These are phyloP conservation scores for Yoshiicerus persimilis DNA, from an alignment of 1,140 invertebrate species.

Conservation along the genomic window DNA sequence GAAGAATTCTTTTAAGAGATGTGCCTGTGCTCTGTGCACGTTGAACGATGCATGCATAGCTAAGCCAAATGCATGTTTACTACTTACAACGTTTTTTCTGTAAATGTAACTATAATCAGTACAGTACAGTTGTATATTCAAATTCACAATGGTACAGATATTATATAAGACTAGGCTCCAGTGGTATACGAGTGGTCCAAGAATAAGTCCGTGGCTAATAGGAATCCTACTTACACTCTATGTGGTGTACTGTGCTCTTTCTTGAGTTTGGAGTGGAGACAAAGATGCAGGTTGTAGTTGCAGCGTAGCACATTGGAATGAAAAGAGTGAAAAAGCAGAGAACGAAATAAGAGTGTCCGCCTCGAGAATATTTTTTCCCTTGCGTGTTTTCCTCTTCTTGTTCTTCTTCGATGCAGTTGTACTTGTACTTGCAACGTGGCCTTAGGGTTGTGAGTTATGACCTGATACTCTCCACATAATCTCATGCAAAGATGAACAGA, in stretches of 20 bases:
- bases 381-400: not conserved
- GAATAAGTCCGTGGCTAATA: too few species aligned
- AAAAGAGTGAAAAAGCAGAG: not conserved
- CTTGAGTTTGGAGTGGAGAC: too few species aligned
- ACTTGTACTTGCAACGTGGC: not conserved
- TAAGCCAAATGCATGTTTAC: too few species aligned
- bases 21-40: too few species aligned
- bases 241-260: too few species aligned
- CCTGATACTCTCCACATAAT: not conserved
- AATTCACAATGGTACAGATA: not conserved
- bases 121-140: too few species aligned
- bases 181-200: too few species aligned
- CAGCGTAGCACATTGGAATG: not conserved
- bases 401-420: not conserved
- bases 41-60: too few species aligned
- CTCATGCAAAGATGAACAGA: not conserved
- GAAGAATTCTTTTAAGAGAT: too few species aligned
- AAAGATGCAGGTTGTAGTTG: not conserved
- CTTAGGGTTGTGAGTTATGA: slow-evolving; percentile 30
- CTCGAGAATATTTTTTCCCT: not conserved
- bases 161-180: not conserved
- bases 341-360: not conserved
- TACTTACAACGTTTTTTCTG: too few species aligned
- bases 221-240: too few species aligned
- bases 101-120: too few species aligned